These are phyloP conservation scores for Icerya purchasi DNA, from an alignment of 2,888 invertebrate genomes.

Conservation along the genomic window DNA sequence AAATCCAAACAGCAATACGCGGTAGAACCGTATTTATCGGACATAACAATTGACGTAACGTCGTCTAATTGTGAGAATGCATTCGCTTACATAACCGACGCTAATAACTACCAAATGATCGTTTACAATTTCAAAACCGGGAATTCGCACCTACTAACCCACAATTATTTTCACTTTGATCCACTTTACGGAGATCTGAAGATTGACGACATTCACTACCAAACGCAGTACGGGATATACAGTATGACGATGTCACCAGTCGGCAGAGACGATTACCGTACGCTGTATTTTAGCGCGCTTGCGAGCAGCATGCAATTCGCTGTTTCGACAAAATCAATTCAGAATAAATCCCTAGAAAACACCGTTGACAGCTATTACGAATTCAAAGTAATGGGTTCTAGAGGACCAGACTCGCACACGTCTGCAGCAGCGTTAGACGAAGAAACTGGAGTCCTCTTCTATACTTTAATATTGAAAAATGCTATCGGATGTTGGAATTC, in stretches of 20 bases:
- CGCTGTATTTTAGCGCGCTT: conserved; percentile 57
- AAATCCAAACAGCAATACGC: conserved; percentile 42
- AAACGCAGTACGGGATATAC: conserved; percentile 65
- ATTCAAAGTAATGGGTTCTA: conserved; percentile 53
- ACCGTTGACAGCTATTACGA: conserved; percentile 42
- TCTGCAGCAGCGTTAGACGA: conserved; percentile 49
- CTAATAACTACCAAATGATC: conserved; percentile 44
- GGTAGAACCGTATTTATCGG: conserved; percentile 54
- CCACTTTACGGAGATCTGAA: conserved; percentile 45
- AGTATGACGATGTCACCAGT: conserved; percentile 45
- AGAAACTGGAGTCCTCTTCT: conserved; percentile 45
- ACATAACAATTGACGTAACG: conserved; percentile 50
- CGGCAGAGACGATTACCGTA: conserved; percentile 28
- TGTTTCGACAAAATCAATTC: conserved; percentile 36
- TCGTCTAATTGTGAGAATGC: conserved; percentile 49
- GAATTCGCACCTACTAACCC: conserved; percentile 53
- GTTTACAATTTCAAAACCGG: conserved; percentile 52
- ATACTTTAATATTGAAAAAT: conserved; percentile 52
- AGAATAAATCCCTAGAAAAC: conserved; percentile 44
- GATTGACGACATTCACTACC: conserved; percentile 34
- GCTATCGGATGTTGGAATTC: conserved; percentile 65
- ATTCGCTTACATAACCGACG: conserved; percentile 53
- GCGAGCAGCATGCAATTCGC: conserved; percentile 58
- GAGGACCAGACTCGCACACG: conserved; percentile 48
- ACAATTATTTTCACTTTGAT: conserved; percentile 52